phyloP scores from a whole-genome alignment of 2,888 invertebrate genomes.

The Eupsilia transversa region DNA sequence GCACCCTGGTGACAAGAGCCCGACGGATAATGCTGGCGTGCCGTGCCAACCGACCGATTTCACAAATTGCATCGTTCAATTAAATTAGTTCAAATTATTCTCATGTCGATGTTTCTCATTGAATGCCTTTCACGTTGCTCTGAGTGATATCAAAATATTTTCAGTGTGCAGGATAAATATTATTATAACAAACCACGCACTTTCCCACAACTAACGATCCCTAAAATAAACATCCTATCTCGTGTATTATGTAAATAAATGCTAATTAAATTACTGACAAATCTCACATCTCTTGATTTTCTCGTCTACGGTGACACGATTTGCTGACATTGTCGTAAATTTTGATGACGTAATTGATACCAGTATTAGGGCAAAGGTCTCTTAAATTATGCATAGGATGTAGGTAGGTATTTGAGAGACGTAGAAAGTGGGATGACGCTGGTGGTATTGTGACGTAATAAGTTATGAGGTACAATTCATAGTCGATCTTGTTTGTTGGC shows the following conservation, averaged over 20 bases:
- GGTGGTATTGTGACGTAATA: conserved; percentile 22
- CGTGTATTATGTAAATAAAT: conserved; percentile 48
- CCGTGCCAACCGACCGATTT: no score
- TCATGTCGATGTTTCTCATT: neutral
- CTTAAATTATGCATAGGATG: conserved; percentile 41
- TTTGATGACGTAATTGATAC: conserved; percentile 48
- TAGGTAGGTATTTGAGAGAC: conserved; percentile 10
- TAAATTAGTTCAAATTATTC: neutral
- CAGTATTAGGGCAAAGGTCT: conserved; percentile 30
- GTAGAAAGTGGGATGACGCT: conserved; percentile 43
- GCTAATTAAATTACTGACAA: conserved; percentile 35
- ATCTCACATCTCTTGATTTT: conserved; percentile 25
- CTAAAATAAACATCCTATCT: conserved; percentile 19
- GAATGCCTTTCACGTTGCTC: neutral
- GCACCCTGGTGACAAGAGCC: no score
- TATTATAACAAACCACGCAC: neutral
- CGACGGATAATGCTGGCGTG: no score
- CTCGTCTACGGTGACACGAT: conserved; percentile 39
- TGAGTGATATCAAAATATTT: neutral
- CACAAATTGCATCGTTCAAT: no score
- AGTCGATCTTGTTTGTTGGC: neutral
- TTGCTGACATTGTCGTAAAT: conserved; percentile 43
- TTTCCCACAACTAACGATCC: conserved; percentile 18
- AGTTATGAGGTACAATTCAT: neutral
- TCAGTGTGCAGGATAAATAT: neutral